A percentile compares a stretch with the other conserved stretches of the same genome.
phyloP scores from a whole-genome alignment of 2,797 vertebrate species.

The Chelonia mydas region DNA sequence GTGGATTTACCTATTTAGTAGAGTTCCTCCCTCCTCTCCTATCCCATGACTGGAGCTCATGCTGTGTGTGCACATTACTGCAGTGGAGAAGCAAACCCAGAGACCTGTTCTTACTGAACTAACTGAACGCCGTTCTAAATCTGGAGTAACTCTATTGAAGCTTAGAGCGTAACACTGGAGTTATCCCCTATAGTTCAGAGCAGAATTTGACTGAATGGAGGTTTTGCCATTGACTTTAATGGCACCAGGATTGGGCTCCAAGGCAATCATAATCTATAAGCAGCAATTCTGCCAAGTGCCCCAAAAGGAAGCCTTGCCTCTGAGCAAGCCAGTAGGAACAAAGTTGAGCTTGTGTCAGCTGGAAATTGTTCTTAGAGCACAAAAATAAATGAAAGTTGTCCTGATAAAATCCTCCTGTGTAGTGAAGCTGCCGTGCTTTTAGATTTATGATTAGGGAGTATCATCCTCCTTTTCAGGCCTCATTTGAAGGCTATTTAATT shows the following conservation, averaged over 20 bases:
- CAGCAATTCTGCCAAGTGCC: background rate
- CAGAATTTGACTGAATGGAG: accelerated
- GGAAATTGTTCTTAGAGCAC: background rate
- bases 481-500: background rate
- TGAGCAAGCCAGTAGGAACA: background rate
- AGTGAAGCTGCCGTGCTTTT: background rate
- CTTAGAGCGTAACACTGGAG: background rate
- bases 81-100: background rate
- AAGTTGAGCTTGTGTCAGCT: background rate
- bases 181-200: background rate
- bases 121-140: background rate
- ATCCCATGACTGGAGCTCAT: accelerated
- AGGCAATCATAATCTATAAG: background rate
- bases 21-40: background rate
- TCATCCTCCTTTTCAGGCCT: background rate
- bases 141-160: background rate
- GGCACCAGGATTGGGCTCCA: accelerated
- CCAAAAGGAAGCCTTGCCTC: accelerated
- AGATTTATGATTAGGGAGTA: background rate
- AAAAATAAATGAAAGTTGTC: background rate
- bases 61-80: background rate
- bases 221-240: accelerated
- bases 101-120: background rate
- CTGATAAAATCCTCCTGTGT: background rate
- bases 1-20: background rate